phyloP scores from a whole-genome alignment of 2,113 vertebrate genomes.

The Sus scrofa region T2T-Sscrofa CM000827.6:59090501-59091000 shows the following conservation, averaged over 20 bases:
- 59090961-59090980: background rate
- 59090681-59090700: background rate
- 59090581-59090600: background rate
- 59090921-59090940: background rate
- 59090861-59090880: background rate
- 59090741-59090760: background rate
- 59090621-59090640: background rate
- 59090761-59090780: background rate
- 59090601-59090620: no score
- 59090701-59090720: background rate
- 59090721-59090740: background rate
- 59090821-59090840: background rate
- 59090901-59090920: background rate
- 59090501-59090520: background rate
- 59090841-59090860: background rate
- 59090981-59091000: background rate
- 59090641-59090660: background rate
- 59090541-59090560: background rate
- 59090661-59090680: background rate
- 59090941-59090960: background rate
- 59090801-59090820: background rate
- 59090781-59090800: background rate
- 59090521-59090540: background rate
- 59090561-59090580: background rate
- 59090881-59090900: background rate